Evolutionary conservation across 1,140 invertebrate genomes (phyloP), one percentile per base, ranked within the genome.

Genomic region (Pseudomyrmex sp.): DNA sequence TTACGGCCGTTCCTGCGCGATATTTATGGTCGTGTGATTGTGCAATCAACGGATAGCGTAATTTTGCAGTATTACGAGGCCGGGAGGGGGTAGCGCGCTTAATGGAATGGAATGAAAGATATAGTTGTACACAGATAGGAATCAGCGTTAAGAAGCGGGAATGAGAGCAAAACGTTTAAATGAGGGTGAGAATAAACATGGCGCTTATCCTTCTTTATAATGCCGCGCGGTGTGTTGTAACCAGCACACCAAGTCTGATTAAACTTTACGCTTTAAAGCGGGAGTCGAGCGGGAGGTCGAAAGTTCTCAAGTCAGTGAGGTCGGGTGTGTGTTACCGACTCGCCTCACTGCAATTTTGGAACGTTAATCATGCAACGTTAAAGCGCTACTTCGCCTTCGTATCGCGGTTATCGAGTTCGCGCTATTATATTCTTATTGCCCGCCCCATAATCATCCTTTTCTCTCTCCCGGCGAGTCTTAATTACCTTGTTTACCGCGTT

Each of bases 301-400:
- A 77, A 77, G 75, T 77, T 77, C 63, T 56, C 23, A 77, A 77
- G 75, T 68, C 63, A 76, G 61, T 15, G 74, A n/a, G 75, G 65
- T 70, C 54, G 54, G 23, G 35, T 35, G 35, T 72, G 66, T 72
- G 54, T 80, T 70, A 80, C 23, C 15, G 15, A 35, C 66, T 12
- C 65, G 54, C 44, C 76, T 72, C 76, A 12, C 44, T 69, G 66
- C 76, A 80, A 80, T 80, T 80, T 80, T 35, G 44, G 76, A 44
- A 80, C 56, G 76, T 80, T 80, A 80, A 80, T 80, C 76, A 80
- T 80, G 76, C 76, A 80, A 59, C 76, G 54, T 80, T 80, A 80
- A 72, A 56, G 56, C 76, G 66, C 23, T n/a, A 54, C 76, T 70
- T 35, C 61, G 50, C 74, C 61, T 76, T 80, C 76, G 56, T 70